phyloP scores from a whole-genome alignment of 1,140 invertebrate species.

The Eubasilissa regina region DNA sequence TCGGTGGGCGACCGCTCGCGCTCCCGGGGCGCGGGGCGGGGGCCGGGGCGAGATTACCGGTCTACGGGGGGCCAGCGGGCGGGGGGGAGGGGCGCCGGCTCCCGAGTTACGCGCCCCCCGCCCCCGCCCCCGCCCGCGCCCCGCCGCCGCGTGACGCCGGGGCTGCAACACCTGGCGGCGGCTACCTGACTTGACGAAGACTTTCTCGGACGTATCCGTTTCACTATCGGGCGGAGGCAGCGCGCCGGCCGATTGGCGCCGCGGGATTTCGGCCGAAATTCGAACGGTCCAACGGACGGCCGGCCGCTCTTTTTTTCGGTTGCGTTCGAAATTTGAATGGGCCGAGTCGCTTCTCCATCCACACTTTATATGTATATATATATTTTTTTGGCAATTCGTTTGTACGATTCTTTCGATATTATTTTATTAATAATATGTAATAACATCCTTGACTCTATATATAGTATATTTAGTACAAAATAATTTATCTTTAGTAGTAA shows the following conservation, averaged over 20 bases:
- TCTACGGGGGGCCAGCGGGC: slow-evolving; percentile 22
- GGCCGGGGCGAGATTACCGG: slow-evolving; percentile 18
- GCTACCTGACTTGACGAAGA: slow-evolving; percentile 51
- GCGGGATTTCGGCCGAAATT: slow-evolving; percentile 42
- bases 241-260: slow-evolving; percentile 38
- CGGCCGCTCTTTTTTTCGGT: slow-evolving; percentile 20
- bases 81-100: slow-evolving; percentile 49
- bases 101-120: slow-evolving; percentile 57
- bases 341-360: background rate
- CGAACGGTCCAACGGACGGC: slow-evolving; percentile 13
- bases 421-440: no score
- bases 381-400: no score
- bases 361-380: no score
- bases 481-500: no score
- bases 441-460: no score
- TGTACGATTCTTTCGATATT: no score
- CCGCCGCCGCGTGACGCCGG: slow-evolving; percentile 58
- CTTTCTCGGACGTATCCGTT: slow-evolving; percentile 44
- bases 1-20: slow-evolving; percentile 4
- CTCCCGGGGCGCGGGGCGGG: slow-evolving; percentile 10
- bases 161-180: slow-evolving; percentile 64
- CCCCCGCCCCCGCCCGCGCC: slow-evolving; percentile 55
- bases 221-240: slow-evolving; percentile 48
- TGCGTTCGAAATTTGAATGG: slow-evolving; percentile 32
- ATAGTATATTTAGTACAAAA: no score